Conservation (phyloP, 2,113 vertebrate genomes). For the Aleadryas rufinucha region DNA sequence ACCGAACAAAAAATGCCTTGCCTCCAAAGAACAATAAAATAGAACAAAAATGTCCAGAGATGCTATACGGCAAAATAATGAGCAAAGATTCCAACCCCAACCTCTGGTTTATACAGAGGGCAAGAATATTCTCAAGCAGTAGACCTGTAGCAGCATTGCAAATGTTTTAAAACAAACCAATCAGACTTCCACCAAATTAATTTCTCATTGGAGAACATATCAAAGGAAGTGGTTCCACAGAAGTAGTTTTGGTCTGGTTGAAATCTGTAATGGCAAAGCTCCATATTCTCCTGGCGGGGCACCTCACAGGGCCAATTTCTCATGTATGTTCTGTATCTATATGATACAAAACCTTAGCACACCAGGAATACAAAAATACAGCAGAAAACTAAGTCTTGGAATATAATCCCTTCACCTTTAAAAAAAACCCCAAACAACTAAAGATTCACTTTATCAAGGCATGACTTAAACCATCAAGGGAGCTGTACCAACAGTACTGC, state of each 20-base stretch:
- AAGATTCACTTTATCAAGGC: not conserved
- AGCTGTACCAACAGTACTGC: not conserved
- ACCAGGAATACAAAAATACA: not conserved
- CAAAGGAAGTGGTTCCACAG: not conserved
- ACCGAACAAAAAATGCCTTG: not conserved
- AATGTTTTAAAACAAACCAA: not conserved
- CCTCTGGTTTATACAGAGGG: too few species aligned
- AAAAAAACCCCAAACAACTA: not conserved
- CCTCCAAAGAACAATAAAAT: not conserved
- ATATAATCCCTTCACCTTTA: not conserved
- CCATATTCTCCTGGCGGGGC: not conserved
- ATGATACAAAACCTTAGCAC: not conserved
- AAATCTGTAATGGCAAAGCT: not conserved
- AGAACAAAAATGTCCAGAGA: not conserved
- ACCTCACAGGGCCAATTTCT: not conserved
- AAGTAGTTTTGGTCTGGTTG: not conserved
- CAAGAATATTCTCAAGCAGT: not conserved
- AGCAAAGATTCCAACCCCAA: not conserved
- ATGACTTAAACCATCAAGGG: not conserved
- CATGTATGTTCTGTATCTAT: not conserved
- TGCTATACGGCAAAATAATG: not conserved
- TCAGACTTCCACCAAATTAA: not conserved
- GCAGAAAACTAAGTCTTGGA: not conserved
- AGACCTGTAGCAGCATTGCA: rapidly evolving
- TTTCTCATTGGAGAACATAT: not conserved